phyloP scores from a whole-genome alignment of 2,888 invertebrate genomes.

The Polylopha cassiicola region DNA sequence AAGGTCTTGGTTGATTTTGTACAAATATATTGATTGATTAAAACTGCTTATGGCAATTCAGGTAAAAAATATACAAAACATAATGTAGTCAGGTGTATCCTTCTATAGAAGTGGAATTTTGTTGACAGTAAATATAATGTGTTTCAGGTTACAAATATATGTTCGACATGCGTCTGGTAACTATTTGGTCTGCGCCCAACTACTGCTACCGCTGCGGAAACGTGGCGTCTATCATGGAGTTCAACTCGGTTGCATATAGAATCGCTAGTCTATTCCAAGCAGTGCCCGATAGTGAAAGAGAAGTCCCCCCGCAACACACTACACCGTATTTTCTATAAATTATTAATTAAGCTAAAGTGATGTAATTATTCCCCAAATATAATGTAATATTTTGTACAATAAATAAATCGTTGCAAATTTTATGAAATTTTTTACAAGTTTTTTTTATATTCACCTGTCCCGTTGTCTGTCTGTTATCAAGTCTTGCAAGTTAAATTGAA shows the following conservation, averaged over 20 bases:
- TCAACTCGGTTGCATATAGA: slow-evolving; percentile 86
- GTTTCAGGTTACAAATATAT: slow-evolving; percentile 95
- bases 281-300: slow-evolving; percentile 95
- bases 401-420: slow-evolving; percentile 61
- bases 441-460: neutral
- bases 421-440: slow-evolving; percentile 12
- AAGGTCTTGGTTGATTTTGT: no score
- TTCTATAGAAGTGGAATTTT: no score
- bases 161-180: slow-evolving; percentile 97
- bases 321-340: slow-evolving; percentile 97
- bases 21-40: no score
- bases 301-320: slow-evolving; percentile 93
- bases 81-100: no score
- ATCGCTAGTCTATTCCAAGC: slow-evolving; percentile 94
- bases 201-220: slow-evolving; percentile 99
- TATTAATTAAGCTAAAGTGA: slow-evolving; percentile 22
- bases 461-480: no score
- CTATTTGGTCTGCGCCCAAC: slow-evolving; percentile 99
- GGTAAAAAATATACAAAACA: no score
- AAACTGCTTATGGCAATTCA: no score
- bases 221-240: slow-evolving; percentile 96
- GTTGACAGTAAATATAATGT: slow-evolving; percentile 13
- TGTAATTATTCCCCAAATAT: slow-evolving; percentile 9
- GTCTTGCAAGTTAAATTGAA: no score
- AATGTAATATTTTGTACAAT: slow-evolving; percentile 44